Evolutionary conservation across 2,888 invertebrate species (phyloP).

Genomic region (Amphipyra tragopoginis): DNA sequence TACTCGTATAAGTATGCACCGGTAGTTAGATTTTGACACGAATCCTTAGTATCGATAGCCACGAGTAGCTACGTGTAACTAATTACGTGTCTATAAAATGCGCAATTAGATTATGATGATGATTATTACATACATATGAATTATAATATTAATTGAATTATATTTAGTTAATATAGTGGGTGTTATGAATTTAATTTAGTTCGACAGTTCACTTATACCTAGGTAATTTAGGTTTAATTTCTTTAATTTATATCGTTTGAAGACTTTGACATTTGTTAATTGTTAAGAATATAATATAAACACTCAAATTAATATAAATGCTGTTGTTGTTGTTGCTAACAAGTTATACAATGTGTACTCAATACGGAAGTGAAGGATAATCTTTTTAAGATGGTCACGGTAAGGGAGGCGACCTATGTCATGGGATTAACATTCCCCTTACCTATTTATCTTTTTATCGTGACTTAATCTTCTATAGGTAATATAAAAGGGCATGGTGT

Average conservation of each 20-base stretch:
- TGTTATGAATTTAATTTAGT: conserved; percentile 37
- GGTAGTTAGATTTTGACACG: conserved; percentile 80
- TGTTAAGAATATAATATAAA: conserved; percentile 78
- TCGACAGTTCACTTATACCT: conserved; percentile 28
- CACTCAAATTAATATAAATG: conserved; percentile 84
- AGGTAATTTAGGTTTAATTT: conserved; percentile 34
- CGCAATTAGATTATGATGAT: conserved; percentile 70
- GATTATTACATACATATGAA: conserved; percentile 40
- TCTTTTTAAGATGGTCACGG: conserved; percentile 61
- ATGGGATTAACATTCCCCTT: conserved; percentile 48
- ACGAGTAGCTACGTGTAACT: conserved; percentile 63
- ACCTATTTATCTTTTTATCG: conserved; percentile 64
- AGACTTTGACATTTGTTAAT: conserved; percentile 74
- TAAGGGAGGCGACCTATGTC: conserved; percentile 48
- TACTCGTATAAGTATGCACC: conserved; percentile 71
- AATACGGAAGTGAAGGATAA: conserved; percentile 74
- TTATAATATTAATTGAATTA: conserved; percentile 39
- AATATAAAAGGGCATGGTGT: conserved; percentile 73
- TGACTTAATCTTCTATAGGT: conserved; percentile 68
- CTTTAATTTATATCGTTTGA: conserved; percentile 51
- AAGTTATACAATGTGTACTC: conserved; percentile 86
- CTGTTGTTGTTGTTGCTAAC: conserved; percentile 90
- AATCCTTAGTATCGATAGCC: conserved; percentile 71
- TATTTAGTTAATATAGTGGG: conserved; percentile 30
- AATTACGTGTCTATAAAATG: conserved; percentile 75